Evolutionary conservation across 2,113 vertebrate species (phyloP).

Genomic region (Osmerus mordax): DNA sequence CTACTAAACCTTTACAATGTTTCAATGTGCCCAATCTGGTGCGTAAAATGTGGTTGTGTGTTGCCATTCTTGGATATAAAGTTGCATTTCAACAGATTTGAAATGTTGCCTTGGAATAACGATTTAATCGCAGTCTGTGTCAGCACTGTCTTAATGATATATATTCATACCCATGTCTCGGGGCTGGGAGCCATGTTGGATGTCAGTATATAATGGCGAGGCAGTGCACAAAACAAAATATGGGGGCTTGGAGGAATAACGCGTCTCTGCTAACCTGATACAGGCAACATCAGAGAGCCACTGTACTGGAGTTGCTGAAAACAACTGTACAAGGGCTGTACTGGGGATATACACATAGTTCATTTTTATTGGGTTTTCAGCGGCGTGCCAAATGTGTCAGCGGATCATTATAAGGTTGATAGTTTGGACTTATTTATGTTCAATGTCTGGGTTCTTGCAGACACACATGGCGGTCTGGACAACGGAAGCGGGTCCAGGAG

Average conservation of each 20-base stretch:
- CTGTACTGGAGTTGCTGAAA: slow-evolving; percentile 17
- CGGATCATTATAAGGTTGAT: slow-evolving; percentile 4
- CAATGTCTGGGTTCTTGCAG: slow-evolving; percentile 56
- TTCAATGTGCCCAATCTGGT: not conserved
- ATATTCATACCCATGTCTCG: slow-evolving; percentile 65
- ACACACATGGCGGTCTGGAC: slow-evolving; percentile 75
- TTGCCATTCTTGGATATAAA: slow-evolving; percentile 12
- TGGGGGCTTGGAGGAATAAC: slow-evolving; percentile 42
- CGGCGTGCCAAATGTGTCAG: slow-evolving; percentile 8
- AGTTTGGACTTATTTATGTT: slow-evolving; percentile 24
- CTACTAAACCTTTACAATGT: not conserved
- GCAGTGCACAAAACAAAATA: slow-evolving; percentile 46
- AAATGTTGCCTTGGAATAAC: slow-evolving; percentile 31
- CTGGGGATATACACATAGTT: not conserved
- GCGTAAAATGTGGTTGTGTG: not conserved
- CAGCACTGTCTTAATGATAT: slow-evolving; percentile 44
- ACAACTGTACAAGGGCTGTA: not conserved
- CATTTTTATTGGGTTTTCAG: slow-evolving; percentile 1
- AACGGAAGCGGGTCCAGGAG: slow-evolving; percentile 77
- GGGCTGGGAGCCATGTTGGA: slow-evolving; percentile 64
- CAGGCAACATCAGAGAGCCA: slow-evolving; percentile 17
- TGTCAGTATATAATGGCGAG: slow-evolving; percentile 53
- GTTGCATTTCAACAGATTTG: slow-evolving; percentile 14
- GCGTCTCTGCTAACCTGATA: slow-evolving; percentile 16
- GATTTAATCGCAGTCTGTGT: slow-evolving; percentile 34